phyloP scores from a whole-genome alignment of 1,140 invertebrate species.

The Steinernema feltiae region DNA sequence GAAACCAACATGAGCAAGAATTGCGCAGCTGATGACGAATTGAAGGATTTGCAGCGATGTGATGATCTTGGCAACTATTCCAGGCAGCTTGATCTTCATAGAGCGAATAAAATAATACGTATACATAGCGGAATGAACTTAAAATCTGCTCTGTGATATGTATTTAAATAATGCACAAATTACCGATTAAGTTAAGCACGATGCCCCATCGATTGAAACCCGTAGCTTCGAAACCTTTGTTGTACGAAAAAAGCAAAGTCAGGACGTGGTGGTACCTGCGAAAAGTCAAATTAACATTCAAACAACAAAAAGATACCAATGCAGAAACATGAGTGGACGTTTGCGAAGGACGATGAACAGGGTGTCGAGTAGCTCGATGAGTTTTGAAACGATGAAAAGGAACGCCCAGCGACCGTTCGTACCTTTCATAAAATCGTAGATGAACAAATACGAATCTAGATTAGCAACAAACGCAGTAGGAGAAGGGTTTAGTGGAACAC shows the following conservation, averaged over 20 bases:
- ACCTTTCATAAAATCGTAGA: conserved; percentile 70
- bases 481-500: background rate
- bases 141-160: no score
- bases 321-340: conserved; percentile 53
- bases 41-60: conserved; percentile 86
- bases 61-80: conserved; percentile 79
- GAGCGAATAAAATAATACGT: conserved; percentile 87
- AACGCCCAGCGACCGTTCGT: conserved; percentile 56
- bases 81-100: conserved; percentile 79
- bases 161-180: no score
- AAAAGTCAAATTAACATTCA: background rate
- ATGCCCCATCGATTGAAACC: conserved; percentile 96
- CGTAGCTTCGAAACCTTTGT: conserved; percentile 88
- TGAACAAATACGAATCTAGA: conserved; percentile 38
- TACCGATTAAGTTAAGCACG: conserved; percentile 93
- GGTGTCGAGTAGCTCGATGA: conserved; percentile 54
- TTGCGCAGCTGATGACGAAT: conserved; percentile 86
- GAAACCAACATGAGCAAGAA: conserved; percentile 76
- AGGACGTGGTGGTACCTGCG: conserved; percentile 66
- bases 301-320: conserved; percentile 34
- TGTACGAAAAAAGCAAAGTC: conserved; percentile 87
- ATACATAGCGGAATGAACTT: conserved; percentile 98
- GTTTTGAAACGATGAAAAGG: conserved; percentile 55
- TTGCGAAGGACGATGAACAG: conserved; percentile 60
- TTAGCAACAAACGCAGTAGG: no score